These are phyloP conservation scores for Catamblyrhynchus diadema DNA, from an alignment of 2,797 vertebrate species.

Conservation along the genomic window DNA sequence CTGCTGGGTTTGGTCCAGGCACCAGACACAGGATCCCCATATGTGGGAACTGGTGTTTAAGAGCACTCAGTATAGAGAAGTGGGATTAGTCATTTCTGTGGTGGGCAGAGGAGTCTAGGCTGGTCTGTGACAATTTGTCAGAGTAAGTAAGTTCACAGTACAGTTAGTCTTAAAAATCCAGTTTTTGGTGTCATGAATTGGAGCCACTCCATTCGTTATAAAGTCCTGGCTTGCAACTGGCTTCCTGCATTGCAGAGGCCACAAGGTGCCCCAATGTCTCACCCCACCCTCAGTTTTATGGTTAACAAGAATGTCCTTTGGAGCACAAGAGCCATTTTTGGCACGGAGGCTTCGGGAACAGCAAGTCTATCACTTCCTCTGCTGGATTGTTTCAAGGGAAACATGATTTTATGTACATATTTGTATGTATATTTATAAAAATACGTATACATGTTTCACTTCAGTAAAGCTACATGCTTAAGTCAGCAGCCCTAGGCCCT, in stretches of 20 bases:
- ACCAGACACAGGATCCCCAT: not conserved
- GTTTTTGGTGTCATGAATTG: not conserved
- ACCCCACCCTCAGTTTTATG: not conserved
- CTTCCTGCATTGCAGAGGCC: not conserved
- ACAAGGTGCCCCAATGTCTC: not conserved
- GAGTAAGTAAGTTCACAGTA: not conserved
- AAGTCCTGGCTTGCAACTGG: not conserved
- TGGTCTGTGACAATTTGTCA: not conserved
- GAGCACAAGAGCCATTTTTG: not conserved
- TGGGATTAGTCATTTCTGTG: not conserved
- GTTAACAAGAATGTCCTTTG: not conserved
- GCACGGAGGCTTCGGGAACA: not conserved
- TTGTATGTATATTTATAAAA: not conserved
- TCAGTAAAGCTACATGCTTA: not conserved
- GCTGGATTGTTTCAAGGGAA: not conserved
- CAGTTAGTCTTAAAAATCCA: not conserved
- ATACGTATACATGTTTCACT: not conserved
- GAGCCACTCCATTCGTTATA: not conserved
- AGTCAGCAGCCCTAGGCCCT: not conserved
- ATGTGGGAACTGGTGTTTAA: not conserved
- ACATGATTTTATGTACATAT: not conserved
- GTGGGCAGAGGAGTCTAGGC: not conserved
- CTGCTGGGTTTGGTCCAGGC: constrained; percentile 1
- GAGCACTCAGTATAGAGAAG: not conserved
- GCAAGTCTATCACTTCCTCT: not conserved